A percentile compares a stretch with the other conserved stretches of the same genome.
Evolutionary conservation across 1,140 invertebrate species (phyloP).

Genomic region (Papilio helenus): DNA sequence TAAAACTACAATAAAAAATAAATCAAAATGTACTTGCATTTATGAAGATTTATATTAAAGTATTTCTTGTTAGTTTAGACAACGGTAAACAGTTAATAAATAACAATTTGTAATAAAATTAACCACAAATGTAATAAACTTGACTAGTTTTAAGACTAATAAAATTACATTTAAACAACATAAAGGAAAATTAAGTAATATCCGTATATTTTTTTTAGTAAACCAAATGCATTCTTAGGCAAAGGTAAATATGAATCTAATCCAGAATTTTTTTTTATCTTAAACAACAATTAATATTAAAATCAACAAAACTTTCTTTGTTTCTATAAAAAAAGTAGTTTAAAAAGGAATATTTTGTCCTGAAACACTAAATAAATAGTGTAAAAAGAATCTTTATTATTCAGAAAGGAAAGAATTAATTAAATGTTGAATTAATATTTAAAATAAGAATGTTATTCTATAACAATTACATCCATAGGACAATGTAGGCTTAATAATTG

Average conservation of each 20-base stretch:
- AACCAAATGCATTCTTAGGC: conserved; percentile 7
- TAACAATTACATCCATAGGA: neutral
- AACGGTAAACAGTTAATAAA: conserved; percentile 34
- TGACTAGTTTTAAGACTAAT: conserved; percentile 46
- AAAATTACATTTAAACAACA: conserved; percentile 21
- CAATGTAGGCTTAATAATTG: no score
- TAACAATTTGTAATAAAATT: conserved; percentile 41
- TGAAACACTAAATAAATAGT: no score
- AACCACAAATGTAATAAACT: conserved; percentile 46
- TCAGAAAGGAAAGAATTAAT: no score
- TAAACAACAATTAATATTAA: no score
- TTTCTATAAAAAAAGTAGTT: no score
- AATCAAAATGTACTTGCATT: conserved; percentile 1
- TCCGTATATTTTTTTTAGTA: neutral
- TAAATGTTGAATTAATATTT: neutral
- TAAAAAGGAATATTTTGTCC: no score
- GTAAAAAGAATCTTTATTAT: no score
- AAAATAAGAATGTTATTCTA: neutral
- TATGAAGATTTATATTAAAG: neutral
- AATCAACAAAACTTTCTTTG: no score
- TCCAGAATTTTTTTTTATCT: neutral
- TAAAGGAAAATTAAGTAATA: neutral
- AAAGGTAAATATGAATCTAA: neutral
- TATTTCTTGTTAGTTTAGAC: conserved; percentile 32
- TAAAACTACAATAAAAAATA: conserved; percentile 2